Evolutionary conservation across 1,140 invertebrate species (phyloP).

Genomic region (Trachymyrmex cornetzi): DNA sequence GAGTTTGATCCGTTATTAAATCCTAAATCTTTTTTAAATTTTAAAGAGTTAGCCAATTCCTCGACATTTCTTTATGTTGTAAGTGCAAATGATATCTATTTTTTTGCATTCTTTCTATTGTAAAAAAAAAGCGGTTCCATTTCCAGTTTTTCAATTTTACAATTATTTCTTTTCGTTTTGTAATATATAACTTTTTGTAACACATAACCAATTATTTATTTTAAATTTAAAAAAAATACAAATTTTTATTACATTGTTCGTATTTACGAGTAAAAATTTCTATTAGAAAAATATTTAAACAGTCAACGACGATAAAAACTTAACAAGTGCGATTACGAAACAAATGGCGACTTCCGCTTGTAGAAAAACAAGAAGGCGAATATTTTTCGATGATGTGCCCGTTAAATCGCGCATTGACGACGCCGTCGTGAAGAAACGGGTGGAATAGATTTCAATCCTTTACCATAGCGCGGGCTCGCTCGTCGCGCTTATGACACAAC

Average conservation of each 20-base stretch:
- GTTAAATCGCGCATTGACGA: constrained; percentile 39
- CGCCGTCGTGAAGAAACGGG: neutral
- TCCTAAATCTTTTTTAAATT: neutral
- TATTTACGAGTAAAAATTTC: neutral
- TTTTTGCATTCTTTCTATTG: neutral
- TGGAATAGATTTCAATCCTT: constrained; percentile 68
- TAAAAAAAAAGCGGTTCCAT: neutral
- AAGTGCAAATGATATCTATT: neutral
- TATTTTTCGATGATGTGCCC: constrained; percentile 13
- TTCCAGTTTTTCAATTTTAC: neutral
- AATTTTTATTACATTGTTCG: neutral
- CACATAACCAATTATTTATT: neutral
- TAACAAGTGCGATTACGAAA: neutral
- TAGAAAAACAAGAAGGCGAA: neutral
- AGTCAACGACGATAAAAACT: neutral
- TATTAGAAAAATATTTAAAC: neutral
- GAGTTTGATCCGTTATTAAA: neutral
- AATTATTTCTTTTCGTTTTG: neutral
- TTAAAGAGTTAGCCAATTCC: neutral
- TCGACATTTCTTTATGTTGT: neutral
- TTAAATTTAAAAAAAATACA: neutral
- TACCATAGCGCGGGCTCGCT: constrained; percentile 46
- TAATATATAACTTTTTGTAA: neutral
- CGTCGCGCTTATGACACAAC: constrained; percentile 85
- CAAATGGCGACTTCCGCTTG: constrained; percentile 6